Percentiles rank a stretch among this genome's conserved stretches.
These are phyloP conservation scores for Trilocha varians DNA, from an alignment of 2,888 invertebrate species.

Conservation along the genomic window DNA sequence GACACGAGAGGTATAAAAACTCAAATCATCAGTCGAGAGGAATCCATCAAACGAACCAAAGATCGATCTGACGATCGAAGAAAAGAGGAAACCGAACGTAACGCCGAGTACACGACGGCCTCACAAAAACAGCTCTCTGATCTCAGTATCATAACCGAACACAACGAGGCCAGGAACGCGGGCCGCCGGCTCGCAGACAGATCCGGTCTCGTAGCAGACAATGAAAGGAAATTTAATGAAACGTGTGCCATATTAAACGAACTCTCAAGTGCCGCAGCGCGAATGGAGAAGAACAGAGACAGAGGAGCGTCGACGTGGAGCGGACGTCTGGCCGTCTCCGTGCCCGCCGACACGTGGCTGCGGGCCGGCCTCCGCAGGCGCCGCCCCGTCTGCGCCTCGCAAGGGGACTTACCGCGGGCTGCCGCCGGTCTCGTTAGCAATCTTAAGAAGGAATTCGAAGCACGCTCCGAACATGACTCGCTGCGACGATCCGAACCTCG, in stretches of 20 bases:
- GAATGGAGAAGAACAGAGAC: slow-evolving; percentile 46
- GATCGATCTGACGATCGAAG: slow-evolving; percentile 39
- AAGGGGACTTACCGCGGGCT: slow-evolving; percentile 55
- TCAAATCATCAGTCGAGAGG: slow-evolving; percentile 28
- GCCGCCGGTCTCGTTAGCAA: slow-evolving; percentile 85
- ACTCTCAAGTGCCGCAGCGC: slow-evolving; percentile 59
- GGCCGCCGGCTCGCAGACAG: slow-evolving; percentile 11
- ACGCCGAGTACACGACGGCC: slow-evolving; percentile 8
- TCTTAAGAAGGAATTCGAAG: slow-evolving; percentile 91
- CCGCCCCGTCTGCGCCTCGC: slow-evolving; percentile 50
- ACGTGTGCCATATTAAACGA: slow-evolving; percentile 76
- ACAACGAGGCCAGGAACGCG: slow-evolving; percentile 28
- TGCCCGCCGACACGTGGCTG: slow-evolving; percentile 74
- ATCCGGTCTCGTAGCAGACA: slow-evolving; percentile 35
- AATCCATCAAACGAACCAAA: slow-evolving; percentile 30
- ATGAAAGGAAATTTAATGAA: slow-evolving; percentile 62
- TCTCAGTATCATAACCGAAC: slow-evolving; percentile 55
- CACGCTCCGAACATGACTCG: slow-evolving; percentile 52
- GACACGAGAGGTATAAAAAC: slow-evolving; percentile 69
- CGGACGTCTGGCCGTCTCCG: slow-evolving; percentile 74
- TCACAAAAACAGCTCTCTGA: slow-evolving; percentile 32
- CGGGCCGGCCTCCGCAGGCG: slow-evolving; percentile 54
- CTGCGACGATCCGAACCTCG: slow-evolving; percentile 25
- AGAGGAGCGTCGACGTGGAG: slow-evolving; percentile 55
- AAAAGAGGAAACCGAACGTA: slow-evolving; percentile 4